Percentiles rank a stretch among this genome's conserved stretches.
Conservation (phyloP, 2,113 vertebrate species). For the Paradoxurus hermaphroditus region DNA sequence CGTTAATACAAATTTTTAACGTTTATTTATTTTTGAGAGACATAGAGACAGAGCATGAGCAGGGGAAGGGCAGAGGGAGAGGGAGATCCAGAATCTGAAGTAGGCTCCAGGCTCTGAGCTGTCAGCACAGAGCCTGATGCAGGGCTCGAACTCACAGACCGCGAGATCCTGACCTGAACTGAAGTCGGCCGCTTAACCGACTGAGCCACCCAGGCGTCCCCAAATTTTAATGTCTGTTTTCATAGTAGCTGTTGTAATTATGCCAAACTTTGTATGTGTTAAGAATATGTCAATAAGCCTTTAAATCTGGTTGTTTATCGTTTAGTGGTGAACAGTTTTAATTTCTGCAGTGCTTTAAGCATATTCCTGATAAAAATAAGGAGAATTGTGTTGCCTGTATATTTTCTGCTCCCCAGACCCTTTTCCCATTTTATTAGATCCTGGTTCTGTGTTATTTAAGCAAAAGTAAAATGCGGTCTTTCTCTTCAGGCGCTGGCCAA, state of each 20-base stretch:
- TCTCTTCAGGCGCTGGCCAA: slow-evolving; percentile 87
- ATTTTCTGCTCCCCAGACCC: not conserved
- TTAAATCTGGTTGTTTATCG: slow-evolving; percentile 2
- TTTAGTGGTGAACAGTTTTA: not conserved
- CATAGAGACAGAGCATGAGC: no score
- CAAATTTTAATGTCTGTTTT: not conserved
- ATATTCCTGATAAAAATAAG: not conserved
- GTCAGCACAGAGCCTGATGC: no score
- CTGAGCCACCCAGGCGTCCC: no score
- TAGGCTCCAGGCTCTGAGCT: no score
- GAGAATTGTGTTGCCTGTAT: not conserved
- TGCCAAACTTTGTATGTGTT: not conserved
- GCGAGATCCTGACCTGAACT: no score
- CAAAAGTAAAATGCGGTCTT: slow-evolving; percentile 39
- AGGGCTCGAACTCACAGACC: no score
- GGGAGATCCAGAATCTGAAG: no score
- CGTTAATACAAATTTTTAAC: not conserved
- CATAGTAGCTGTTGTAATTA: not conserved
- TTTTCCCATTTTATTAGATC: not conserved
- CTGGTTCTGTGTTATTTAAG: slow-evolving; percentile 12
- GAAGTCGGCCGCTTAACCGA: no score
- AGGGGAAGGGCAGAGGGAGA: no score
- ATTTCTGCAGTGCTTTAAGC: slow-evolving; percentile 11
- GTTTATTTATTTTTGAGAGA: no score
- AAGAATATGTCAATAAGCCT: not conserved